Percentiles rank a stretch among this genome's conserved stretches.
Evolutionary conservation across 2,797 vertebrate species (phyloP).

Genomic region (Enteromius paludinosus): DNA sequence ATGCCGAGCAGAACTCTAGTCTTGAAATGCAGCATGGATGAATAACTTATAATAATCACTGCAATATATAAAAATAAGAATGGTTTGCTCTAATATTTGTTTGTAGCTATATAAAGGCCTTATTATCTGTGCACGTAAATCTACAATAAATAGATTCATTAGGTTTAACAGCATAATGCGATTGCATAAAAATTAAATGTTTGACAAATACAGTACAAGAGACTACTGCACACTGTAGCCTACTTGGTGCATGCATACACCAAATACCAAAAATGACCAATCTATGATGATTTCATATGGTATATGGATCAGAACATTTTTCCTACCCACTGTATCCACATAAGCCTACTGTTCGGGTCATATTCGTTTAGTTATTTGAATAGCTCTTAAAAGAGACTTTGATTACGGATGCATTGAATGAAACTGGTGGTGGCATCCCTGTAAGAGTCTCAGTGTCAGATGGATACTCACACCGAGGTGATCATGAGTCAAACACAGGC

Average conservation of each 20-base stretch:
- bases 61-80: background rate
- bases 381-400: background rate
- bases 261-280: background rate
- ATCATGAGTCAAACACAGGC: conserved; percentile 7
- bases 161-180: background rate
- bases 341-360: background rate
- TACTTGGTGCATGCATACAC: background rate
- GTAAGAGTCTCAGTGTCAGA: background rate
- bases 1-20: background rate
- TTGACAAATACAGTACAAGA: background rate
- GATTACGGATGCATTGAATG: background rate
- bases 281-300: background rate
- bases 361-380: background rate
- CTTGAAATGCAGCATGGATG: background rate
- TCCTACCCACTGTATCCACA: background rate
- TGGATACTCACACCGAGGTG: background rate
- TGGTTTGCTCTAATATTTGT: background rate
- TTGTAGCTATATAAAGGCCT: background rate
- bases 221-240: no score
- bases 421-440: background rate
- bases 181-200: background rate
- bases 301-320: background rate
- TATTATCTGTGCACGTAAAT: background rate
- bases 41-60: background rate
- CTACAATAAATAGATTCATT: conserved; percentile 6